Evolutionary conservation across 2,888 invertebrate genomes (phyloP), one percentile per base, ranked within the genome.

Genomic region (Agrotis clavis): DNA sequence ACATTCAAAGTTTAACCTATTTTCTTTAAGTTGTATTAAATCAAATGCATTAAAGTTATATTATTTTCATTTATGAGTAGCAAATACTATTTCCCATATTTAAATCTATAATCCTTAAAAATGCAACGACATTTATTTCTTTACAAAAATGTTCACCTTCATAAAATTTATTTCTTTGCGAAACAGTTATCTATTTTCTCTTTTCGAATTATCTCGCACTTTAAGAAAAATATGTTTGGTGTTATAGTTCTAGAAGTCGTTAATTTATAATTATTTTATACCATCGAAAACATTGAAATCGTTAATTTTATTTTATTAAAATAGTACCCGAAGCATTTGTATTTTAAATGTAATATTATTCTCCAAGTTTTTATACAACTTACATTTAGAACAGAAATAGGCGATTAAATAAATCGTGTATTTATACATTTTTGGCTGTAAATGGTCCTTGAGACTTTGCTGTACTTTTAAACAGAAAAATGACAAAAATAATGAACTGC

Each of bases 151-250:
- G 59, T 64, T 70, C 69, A 81, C 11, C 61, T 59, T 67, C 51
- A 73, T 83, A 77, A 79, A 72, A 73, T 63, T 65, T 71, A 64
- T 74, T 71, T 67, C 25, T 70, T 75, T 70, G 56, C 60, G 70
- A 80, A 81, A 81, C 78, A 74, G 68, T 82, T 45, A 41, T 56
- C 13, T 81, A 30, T 53, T 57, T 60, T 62, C 16, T 80, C 56
- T 68, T 77, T 16, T 67, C 56, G 53, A 74, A 56, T 68, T 67
- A 70, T 65, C 19, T 69, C 73, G 71, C 65, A 70, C 76, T 78
- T 71, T 74, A 72, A 74, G 86, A 80, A 85, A 85, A 85, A 85
- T 85, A 85, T 74, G 73, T 81, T 85, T 80, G 82, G 84, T 86
- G 82, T 82, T 82, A 77, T 64, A 77, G 35, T 71, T 74, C 69